Conservation (phyloP, 2,888 invertebrate genomes). For the Drosophila subquinaria region DNA sequence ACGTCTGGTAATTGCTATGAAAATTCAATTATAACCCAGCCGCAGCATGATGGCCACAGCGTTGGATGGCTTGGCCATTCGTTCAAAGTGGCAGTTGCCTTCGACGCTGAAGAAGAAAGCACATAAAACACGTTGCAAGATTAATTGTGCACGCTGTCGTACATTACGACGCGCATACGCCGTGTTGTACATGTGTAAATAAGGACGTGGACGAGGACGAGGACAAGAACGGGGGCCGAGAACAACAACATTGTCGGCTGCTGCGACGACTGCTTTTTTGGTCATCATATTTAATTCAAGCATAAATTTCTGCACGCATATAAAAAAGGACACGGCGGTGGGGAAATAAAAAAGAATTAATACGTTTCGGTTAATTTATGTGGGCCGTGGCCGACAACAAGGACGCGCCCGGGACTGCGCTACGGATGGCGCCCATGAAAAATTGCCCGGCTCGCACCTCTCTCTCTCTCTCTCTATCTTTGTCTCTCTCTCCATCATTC, state of each 20-base stretch:
- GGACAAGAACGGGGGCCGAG: not conserved
- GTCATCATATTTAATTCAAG: conserved; percentile 82
- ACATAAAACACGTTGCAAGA: conserved; percentile 80
- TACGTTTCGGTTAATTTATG: conserved; percentile 82
- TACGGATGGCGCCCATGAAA: conserved; percentile 63
- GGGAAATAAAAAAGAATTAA: conserved; percentile 77
- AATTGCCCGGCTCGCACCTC: conserved; percentile 51
- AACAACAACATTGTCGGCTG: conserved; percentile 35
- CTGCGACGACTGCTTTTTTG: conserved; percentile 78
- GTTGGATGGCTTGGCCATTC: conserved; percentile 17
- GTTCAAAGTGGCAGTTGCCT: conserved; percentile 13
- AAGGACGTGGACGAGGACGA: conserved; percentile 49
- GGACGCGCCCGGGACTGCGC: conserved; percentile 1
- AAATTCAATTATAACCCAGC: conserved; percentile 82
- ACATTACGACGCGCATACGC: conserved; percentile 79
- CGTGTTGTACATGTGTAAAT: conserved; percentile 80
- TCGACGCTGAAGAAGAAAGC: conserved; percentile 38
- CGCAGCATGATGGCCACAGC: conserved; percentile 72
- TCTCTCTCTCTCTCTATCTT: conserved; percentile 9
- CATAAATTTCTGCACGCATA: conserved; percentile 79
- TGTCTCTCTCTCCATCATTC: not conserved
- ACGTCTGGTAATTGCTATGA: conserved; percentile 77
- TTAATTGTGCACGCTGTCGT: conserved; percentile 78
- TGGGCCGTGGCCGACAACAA: conserved; percentile 40
- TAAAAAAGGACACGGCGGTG: conserved; percentile 51